Conservation (phyloP, 2,113 vertebrate genomes). For the Eleginops maclovinus region DNA sequence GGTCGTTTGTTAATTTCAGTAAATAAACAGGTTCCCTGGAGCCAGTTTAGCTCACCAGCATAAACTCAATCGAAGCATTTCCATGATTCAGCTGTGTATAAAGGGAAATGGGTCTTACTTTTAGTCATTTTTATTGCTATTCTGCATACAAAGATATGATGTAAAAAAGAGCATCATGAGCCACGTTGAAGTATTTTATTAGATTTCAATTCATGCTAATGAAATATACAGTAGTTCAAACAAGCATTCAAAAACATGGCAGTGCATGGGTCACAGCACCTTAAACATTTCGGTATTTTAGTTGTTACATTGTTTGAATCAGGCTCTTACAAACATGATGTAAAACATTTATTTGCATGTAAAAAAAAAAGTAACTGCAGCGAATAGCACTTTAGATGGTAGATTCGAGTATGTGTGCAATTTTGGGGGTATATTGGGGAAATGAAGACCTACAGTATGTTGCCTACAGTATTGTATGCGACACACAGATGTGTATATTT, state of each 20-base stretch:
- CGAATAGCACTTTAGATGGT: constrained; percentile 33
- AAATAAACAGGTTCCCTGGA: constrained; percentile 33
- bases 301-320: not conserved
- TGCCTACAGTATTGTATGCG: constrained; percentile 33
- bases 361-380: constrained; percentile 16
- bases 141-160: constrained; percentile 24
- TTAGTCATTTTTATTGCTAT: constrained; percentile 28
- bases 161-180: not conserved
- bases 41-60: constrained; percentile 74
- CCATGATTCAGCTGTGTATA: constrained; percentile 40
- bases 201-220: constrained; percentile 8
- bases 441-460: constrained; percentile 18
- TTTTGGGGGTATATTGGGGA: not conserved
- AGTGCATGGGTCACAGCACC: constrained; percentile 13
- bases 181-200: not conserved
- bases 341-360: constrained; percentile 54
- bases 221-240: constrained; percentile 18
- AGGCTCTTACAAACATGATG: constrained; percentile 21
- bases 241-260: not conserved
- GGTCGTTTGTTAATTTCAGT: constrained; percentile 39
- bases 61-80: constrained; percentile 59
- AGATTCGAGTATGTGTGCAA: not conserved
- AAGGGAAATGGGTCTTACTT: constrained; percentile 34
- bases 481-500: constrained; percentile 13
- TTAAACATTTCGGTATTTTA: constrained; percentile 6